Percentiles rank a stretch among this genome's conserved stretches.
Conservation (phyloP, 2,797 vertebrate species). For the Onychomys torridus region DNA sequence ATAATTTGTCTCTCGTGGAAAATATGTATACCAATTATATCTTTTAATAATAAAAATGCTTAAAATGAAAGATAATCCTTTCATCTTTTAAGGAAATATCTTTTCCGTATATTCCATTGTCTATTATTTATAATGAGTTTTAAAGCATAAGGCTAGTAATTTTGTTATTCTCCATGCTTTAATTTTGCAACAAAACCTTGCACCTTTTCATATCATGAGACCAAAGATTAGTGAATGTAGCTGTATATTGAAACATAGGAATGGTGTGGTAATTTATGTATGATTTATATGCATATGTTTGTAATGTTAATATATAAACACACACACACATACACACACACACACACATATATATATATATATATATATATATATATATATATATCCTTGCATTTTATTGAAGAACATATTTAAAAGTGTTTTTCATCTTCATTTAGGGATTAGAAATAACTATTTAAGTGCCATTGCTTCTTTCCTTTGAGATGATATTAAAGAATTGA, state of each 20-base stretch:
- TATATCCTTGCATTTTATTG: neutral
- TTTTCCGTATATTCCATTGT: neutral
- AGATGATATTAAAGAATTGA: neutral
- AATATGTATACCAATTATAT: neutral
- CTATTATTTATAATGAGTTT: neutral
- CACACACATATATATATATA: neutral
- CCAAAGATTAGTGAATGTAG: neutral
- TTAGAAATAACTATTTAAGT: neutral
- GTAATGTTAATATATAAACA: no score
- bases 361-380: neutral
- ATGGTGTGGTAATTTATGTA: neutral
- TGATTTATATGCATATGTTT: neutral
- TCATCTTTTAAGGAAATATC: neutral
- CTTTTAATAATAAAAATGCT: conserved; percentile 13
- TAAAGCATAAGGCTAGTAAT: neutral
- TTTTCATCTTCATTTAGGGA: neutral
- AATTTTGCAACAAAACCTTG: neutral
- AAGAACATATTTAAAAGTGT: neutral
- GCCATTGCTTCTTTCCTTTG: neutral
- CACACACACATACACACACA: no score
- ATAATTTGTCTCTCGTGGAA: neutral
- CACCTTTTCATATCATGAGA: neutral
- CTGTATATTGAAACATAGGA: neutral
- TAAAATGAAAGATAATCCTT: neutral
- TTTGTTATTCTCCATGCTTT: neutral